Evolutionary conservation across 2,797 vertebrate species (phyloP).

Genomic region (Xiphophorus birchmanni): DNA sequence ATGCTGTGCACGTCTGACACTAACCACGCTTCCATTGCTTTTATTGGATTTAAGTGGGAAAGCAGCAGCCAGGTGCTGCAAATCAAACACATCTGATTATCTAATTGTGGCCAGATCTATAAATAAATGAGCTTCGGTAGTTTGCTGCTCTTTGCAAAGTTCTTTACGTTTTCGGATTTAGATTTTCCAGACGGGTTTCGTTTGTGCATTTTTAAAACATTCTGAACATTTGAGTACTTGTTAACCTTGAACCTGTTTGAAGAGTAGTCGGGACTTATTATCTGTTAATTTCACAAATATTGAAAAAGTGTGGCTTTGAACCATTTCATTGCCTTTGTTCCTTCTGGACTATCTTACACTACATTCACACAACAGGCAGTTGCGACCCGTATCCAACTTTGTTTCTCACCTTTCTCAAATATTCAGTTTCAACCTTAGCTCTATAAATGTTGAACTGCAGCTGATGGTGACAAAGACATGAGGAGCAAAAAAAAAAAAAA

Average conservation of each 20-base stretch:
- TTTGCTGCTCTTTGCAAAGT: not conserved
- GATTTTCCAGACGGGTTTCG: not conserved
- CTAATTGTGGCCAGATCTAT: not conserved
- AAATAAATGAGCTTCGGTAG: not conserved
- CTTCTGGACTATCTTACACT: not conserved
- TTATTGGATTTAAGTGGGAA: not conserved
- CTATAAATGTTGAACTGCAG: not conserved
- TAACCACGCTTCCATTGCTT: not conserved
- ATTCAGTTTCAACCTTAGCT: not conserved
- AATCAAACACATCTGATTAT: not conserved
- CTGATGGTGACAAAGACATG: conserved; percentile 1
- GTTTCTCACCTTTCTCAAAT: not conserved
- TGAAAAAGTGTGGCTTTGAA: no score
- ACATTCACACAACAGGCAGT: not conserved
- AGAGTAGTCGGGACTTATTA: not conserved
- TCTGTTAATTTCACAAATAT: not conserved
- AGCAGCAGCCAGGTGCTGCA: not conserved
- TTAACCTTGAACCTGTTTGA: not conserved
- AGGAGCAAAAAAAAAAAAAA: conserved; percentile 3
- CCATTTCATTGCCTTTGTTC: not conserved
- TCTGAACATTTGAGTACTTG: not conserved
- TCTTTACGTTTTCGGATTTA: not conserved
- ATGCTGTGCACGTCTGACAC: not conserved
- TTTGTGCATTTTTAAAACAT: not conserved
- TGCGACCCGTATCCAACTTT: not conserved